Evolutionary conservation across 2,888 invertebrate genomes (phyloP), one percentile per base, ranked within the genome.

Genomic region (Rhingia campestris): DNA sequence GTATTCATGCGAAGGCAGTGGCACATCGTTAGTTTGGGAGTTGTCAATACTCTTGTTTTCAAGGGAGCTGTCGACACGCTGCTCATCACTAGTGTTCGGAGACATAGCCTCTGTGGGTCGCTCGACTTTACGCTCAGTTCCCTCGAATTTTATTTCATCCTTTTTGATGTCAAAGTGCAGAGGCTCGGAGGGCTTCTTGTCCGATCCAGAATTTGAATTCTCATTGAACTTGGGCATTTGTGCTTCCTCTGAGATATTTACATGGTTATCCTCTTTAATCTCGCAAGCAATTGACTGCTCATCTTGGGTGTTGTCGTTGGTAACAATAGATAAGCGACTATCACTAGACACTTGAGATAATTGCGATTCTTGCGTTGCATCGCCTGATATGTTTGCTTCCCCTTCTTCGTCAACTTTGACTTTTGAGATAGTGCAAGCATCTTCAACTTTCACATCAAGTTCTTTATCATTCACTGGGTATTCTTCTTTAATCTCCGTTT

Each of bases 261-360:
- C 91, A 0, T 89, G 91, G 12, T 90, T 91, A 32, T 91, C 91
- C 69, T 91, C 90, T 54, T 84, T 84, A 6, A 86, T 77, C 39
- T 70, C 56, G 7, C 69, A 59, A 0, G 66, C 49, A 22, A 67
- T 73, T 4, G 77, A 74, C 6, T 80, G 77, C 37, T 87, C 76
- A 9, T 81, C 81, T 39, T 91, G 91, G 2, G 91, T 92, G 9
- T 92, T 92, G 66, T 93, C 93, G 45, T 92, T 92, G 0, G 92
- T 92, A 3, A 92, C 92, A 54, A 92, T 92, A 0, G 93, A 94
- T 35, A 93, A 88, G 22, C 92, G 92, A 72, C 93, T 94, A 75
- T 94, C 93, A 4, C 93, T 94, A 32, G 94, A 94, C 14, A 94
- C 93, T 88, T 93, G 93, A 0, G 94, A 94, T 0, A 94, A 88